Evolutionary conservation across 64 coral and sea anemone species (phyloP), one percentile per base, ranked within the genome.

Genomic region (Dendronephthya gigantea): DNA sequence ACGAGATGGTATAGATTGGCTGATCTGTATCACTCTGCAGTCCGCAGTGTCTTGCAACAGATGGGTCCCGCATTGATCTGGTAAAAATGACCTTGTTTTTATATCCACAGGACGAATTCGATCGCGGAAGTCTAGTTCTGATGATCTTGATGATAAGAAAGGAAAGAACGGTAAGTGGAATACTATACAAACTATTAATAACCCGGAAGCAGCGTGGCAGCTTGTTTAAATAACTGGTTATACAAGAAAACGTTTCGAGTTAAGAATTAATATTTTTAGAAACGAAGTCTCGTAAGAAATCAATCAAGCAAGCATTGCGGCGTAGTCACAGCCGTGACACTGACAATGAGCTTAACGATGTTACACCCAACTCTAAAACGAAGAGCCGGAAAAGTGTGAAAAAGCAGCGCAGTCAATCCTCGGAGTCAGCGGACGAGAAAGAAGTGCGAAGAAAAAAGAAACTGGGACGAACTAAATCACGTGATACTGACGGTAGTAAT

Each of bases 121-220:
- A 62, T 5, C 55, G 16, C 19, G 72, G 29, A 79, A 79, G 28
- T 79, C 72, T 9, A 79, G 72, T 19, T 79, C 72, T 16, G 72
- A 79, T 79, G 72, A 79, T 34, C 29, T 79, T 28, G 72, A 79
- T 79, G 72, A 79, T 4, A 79, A 79, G 15, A 79, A 79, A 79
- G 72, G 72, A 36, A 79, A 28, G 25, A 62, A 62, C 19, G 25
- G 10, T 62, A 36, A 33, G 8, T 36, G 30, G 2, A 39, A 39
- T 79, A 79, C 30, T 75, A 37, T 79, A 29, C 22, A 34, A 12
- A 33, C 37, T n/a, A n/a, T n/a, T n/a, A n/a, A n/a, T n/a, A n/a
- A n/a, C n/a, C n/a, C n/a, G n/a, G n/a, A n/a, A n/a, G n/a, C n/a
- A n/a, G n/a, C n/a, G n/a, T n/a, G n/a, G n/a, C n/a, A n/a, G n/a